Conservation (phyloP, 2,113 vertebrate genomes). For the Thalassoma bifasciatum region DNA sequence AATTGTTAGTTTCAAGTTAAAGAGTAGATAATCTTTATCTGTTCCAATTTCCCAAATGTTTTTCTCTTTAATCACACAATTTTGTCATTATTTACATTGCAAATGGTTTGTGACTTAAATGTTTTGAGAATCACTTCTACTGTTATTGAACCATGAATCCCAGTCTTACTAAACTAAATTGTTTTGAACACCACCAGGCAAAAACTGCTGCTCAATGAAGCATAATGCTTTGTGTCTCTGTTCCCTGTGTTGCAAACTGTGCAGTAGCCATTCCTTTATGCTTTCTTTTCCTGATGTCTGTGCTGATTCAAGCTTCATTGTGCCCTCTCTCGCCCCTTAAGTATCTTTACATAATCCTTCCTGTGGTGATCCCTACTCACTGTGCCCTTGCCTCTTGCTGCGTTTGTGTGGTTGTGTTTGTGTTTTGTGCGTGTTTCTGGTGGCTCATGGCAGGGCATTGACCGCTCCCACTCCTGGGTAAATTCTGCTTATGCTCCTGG, state of each 20-base stretch:
- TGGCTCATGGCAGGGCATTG: slow-evolving; percentile 87
- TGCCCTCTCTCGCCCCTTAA: slow-evolving; percentile 3
- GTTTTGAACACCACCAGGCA: neutral
- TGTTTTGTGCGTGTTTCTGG: slow-evolving; percentile 72
- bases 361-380: slow-evolving; percentile 60
- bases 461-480: slow-evolving; percentile 97
- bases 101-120: neutral
- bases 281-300: slow-evolving; percentile 19
- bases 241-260: slow-evolving; percentile 43
- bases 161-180: neutral
- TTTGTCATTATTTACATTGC: slow-evolving; percentile 1
- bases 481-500: slow-evolving; percentile 94
- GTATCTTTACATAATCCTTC: slow-evolving; percentile 30
- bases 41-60: neutral
- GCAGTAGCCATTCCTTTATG: slow-evolving; percentile 19
- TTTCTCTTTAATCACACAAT: neutral
- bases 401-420: slow-evolving; percentile 68
- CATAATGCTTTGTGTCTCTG: slow-evolving; percentile 42
- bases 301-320: slow-evolving; percentile 23
- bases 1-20: neutral
- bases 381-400: slow-evolving; percentile 64
- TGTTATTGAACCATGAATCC: neutral
- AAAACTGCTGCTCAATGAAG: slow-evolving; percentile 11
- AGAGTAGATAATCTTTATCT: too few relatives aligned
- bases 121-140: neutral